Evolutionary conservation across 2,888 invertebrate species (phyloP), one percentile per base, ranked within the genome.

Genomic region (Podotricha telesiphe): DNA sequence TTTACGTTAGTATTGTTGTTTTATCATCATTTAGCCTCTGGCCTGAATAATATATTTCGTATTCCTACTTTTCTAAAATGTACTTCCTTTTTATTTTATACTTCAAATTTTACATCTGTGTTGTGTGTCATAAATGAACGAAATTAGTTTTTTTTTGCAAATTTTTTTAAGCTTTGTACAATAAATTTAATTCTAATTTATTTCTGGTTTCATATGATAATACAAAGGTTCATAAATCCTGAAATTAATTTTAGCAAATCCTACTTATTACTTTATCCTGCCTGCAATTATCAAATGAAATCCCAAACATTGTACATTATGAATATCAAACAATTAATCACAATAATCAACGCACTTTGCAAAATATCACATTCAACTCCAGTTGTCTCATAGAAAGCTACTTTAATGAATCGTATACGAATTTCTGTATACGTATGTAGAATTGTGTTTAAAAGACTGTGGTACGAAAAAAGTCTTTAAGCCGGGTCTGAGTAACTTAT

Each of bases 1-100:
- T 68, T 73, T 69, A 64, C 71, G 59, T 76, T 73, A 69, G 68
- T 70, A 71, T 69, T 65, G 47, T 74, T 72, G 65, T 71, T 67
- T 71, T 72, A 65, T 73, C 71, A 68, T 72, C 72, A 13, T 62
- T 63, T 59, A 58, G 17, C 48, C 17, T 20, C 28, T 55, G 17
- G 45, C 20, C 17, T 40, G 58, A 66, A 65, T 22, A 66, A 45
- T 50, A 17, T 45, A 13, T 56, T 42, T 48, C 8, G 13, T 68
- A 48, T 55, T 56, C 11, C 2, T 55, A 5, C 11, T 17, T 55
- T 55, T 55, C 7, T 55, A 22, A 13, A 15, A 22, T 51, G 1
- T 15, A 22, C 28, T 5, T n/a, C n/a, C n/a, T 53, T 28, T 53
- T 28, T 2, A 13, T 22, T 53, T 53, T 8, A n/a, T 28, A 50